Evolutionary conservation across 1,140 invertebrate genomes (phyloP).

Genomic region (Panulirus ornatus): DNA sequence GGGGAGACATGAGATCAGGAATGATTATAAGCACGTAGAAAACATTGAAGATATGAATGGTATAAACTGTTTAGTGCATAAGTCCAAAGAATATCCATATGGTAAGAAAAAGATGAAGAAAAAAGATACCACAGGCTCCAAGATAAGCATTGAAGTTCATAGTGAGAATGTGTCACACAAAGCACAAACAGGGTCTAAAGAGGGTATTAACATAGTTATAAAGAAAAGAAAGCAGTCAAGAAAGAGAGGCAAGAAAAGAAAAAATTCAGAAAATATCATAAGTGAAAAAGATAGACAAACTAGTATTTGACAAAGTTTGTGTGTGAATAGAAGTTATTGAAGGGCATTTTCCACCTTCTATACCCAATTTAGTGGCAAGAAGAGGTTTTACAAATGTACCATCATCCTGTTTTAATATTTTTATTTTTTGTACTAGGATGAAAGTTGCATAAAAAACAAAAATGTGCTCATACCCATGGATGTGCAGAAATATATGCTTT

Average conservation of each 20-base stretch:
- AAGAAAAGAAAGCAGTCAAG: not conserved
- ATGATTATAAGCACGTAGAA: not conserved
- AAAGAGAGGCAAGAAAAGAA: conserved; percentile 1
- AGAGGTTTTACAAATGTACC: too few relatives aligned
- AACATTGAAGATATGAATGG: not conserved
- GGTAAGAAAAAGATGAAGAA: not conserved
- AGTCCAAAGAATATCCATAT: not conserved
- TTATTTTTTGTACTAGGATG: too few relatives aligned
- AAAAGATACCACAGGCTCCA: not conserved
- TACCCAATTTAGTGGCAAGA: too few relatives aligned
- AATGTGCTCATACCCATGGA: too few relatives aligned
- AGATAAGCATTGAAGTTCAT: not conserved
- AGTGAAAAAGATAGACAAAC: too few relatives aligned
- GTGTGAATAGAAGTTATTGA: too few relatives aligned
- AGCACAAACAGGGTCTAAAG: not conserved
- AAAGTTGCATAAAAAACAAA: too few relatives aligned
- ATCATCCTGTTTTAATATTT: too few relatives aligned
- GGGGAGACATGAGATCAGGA: not conserved
- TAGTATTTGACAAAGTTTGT: too few relatives aligned
- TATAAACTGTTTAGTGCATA: not conserved
- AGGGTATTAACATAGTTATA: not conserved
- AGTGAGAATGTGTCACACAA: not conserved
- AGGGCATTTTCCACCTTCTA: too few relatives aligned
- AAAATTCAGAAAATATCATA: too few relatives aligned
- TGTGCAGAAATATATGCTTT: too few relatives aligned